Base-by-base conservation (phyloP, 2,797 vertebrate genomes). In the Sorex maritimensis region DNA sequence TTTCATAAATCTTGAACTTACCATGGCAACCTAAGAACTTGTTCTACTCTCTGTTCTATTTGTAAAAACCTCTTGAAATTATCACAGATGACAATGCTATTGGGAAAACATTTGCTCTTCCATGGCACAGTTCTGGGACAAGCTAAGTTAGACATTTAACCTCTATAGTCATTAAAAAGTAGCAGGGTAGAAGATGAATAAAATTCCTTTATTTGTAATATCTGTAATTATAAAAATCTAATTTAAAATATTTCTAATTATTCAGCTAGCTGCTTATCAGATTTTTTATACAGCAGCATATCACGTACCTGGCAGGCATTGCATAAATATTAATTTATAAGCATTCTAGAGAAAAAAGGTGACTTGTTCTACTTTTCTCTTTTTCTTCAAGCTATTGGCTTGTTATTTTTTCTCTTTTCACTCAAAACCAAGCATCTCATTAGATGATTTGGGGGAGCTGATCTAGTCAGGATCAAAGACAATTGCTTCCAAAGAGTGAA, bases 401-500 rank as follows among this genome's bases (percentile, higher is more conserved):
- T 78, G 6, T 96, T 77, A 83, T 81, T 65, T 1, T 80, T 93
- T 72, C 21, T 77, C 26, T 78, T 85, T 87, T 28, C 23, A 73
- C 55, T 34, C 26, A 13, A 93, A 82, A 24, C 17, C 26, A n/a
- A 80, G n/a, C 15, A 74, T 49, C 49, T 92, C 67, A 73, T 95
- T 89, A 80, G 19, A 21, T 88, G 23, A 26, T 80, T 88, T 88
- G 13, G 69, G 81, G 71, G 52, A 93, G 14, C 55, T 79, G 30
- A 93, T 91, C 3, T 3, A 72, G 41, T 46, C 0, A 15, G 87
- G 71, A 93, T 87, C 58, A 94, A 92, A 92, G 21, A 81, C 24
- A 17, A 6, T 55, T 93, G 19, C 67, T 92, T 91, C 86, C 49
- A 91, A 92, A 90, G 41, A 77, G 14, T 88, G 77, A 75, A 61